Percentiles rank a stretch among this genome's conserved stretches.
Evolutionary conservation across 2,797 vertebrate genomes (phyloP).

Genomic region (Tragelaphus eurycerus): DNA sequence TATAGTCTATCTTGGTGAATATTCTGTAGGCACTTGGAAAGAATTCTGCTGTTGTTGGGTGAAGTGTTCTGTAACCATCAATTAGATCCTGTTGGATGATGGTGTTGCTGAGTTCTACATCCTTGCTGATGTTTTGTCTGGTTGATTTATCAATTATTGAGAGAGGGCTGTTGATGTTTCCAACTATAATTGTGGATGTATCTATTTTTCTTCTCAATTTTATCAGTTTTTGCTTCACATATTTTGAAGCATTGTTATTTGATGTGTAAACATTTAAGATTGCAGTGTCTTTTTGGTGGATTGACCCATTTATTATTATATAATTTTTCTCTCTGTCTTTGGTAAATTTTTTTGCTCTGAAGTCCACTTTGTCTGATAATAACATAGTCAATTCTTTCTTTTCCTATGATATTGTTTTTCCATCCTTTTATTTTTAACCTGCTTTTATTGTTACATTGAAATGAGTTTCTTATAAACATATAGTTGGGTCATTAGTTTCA

Average conservation of each 20-base stretch:
- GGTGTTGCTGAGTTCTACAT: not conserved
- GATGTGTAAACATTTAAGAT: conserved; percentile 16
- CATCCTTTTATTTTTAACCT: not conserved
- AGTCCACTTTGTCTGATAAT: conserved; percentile 17
- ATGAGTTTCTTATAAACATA: conserved; percentile 19
- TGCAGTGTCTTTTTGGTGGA: not conserved
- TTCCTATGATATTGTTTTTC: conserved; percentile 32
- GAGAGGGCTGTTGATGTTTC: not conserved
- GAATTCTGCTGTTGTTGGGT: not conserved
- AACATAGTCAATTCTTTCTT: not conserved
- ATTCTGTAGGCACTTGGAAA: conserved; percentile 27
- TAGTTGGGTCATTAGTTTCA: conserved; percentile 14
- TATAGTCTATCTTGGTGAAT: not conserved
- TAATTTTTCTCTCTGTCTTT: conserved; percentile 3
- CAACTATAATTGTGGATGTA: conserved; percentile 1
- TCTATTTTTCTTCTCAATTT: conserved; percentile 6
- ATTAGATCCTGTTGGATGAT: not conserved
- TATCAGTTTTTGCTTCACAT: not conserved
- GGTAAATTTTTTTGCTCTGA: conserved; percentile 41
- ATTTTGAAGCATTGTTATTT: not conserved
- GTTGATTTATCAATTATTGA: not conserved
- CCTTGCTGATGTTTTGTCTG: conserved; percentile 18
- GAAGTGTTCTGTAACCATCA: conserved; percentile 3
- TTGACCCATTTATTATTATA: conserved; percentile 9
- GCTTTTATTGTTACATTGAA: not conserved